Base-by-base conservation (phyloP, 2,888 invertebrate species). In the Agrilus biguttatus region DNA sequence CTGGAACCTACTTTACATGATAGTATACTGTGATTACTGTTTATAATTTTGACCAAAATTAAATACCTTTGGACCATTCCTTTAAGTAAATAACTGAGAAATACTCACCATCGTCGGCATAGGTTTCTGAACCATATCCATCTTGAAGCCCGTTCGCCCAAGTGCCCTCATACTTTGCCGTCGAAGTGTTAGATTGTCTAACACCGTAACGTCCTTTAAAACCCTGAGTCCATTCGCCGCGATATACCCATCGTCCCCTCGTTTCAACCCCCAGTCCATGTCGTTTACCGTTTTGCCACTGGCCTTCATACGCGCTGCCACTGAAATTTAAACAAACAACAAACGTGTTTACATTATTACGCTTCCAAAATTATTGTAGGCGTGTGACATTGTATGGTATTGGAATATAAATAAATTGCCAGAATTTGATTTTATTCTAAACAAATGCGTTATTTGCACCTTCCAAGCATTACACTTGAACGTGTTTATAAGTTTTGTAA, bases 101-200 rank as follows among this genome's bases (percentile, higher is more conserved):
- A 32, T 35, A 73, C 83, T 81, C 69, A 96, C 97, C 97, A 68
- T 95, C 93, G 71, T 98, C 98, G 46, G 96, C 96, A 68, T 98
- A 98, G 47, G 95, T 96, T 72, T 98, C 98, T 40, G 95, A 95
- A 55, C 98, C 98, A 70, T 97, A 98, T 55, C 98, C 98, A 67
- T 98, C 98, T 70, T 98, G 97, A 48, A 97, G 80, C 53, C 97
- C 97, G 58, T 88, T 90, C 53, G 96, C 92, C 98, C 98, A 98
- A 49, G 95, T 95, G 60, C 95, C 95, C 68, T 95, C 92, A 71
- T 95, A 95, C 68, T 90, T 90, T 59, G 95, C 93, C 54, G 88
- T 89, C 55, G 93, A 93, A 49, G 91, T 87, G 49, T 88, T 83
- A 60, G 93, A 93, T 69, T 95, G 91, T 45, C 97, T 78, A 42